These are phyloP conservation scores for Fissipunctia ypsillon DNA, from an alignment of 2,888 invertebrate genomes.

Conservation along the genomic window DNA sequence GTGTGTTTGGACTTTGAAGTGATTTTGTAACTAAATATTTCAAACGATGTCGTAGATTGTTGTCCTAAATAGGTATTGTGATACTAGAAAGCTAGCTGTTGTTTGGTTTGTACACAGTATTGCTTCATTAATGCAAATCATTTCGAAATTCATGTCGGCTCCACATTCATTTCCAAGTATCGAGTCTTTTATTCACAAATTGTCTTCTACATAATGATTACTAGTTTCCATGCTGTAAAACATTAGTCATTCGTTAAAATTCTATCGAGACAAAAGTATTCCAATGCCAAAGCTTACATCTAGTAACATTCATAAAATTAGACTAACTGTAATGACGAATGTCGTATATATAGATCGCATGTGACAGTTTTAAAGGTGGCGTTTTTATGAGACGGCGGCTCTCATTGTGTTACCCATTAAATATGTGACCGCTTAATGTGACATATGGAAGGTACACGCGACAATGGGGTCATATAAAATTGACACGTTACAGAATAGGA, in stretches of 20 bases:
- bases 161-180: slow-evolving; percentile 8
- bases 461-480: slow-evolving; percentile 87
- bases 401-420: slow-evolving; percentile 75
- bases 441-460: slow-evolving; percentile 83
- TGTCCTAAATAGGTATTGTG: slow-evolving; percentile 53
- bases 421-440: slow-evolving; percentile 84
- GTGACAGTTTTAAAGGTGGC: slow-evolving; percentile 70
- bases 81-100: slow-evolving; percentile 41
- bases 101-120: slow-evolving; percentile 29
- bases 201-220: slow-evolving; percentile 15
- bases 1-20: slow-evolving; percentile 54
- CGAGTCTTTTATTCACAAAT: slow-evolving; percentile 5
- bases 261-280: slow-evolving; percentile 60
- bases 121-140: slow-evolving; percentile 39
- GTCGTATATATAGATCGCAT: slow-evolving; percentile 85
- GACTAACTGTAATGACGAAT: slow-evolving; percentile 83
- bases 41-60: slow-evolving; percentile 45
- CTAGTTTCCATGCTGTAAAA: slow-evolving; percentile 3
- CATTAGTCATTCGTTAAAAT: slow-evolving; percentile 53
- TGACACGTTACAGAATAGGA: slow-evolving; percentile 86
- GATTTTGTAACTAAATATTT: slow-evolving; percentile 62
- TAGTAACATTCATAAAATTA: slow-evolving; percentile 80
- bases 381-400: slow-evolving; percentile 64
- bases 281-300: slow-evolving; percentile 57
- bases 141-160: slow-evolving; percentile 28